phyloP scores from a whole-genome alignment of 2,113 vertebrate genomes.

The Gobiocypris rarus region DNA sequence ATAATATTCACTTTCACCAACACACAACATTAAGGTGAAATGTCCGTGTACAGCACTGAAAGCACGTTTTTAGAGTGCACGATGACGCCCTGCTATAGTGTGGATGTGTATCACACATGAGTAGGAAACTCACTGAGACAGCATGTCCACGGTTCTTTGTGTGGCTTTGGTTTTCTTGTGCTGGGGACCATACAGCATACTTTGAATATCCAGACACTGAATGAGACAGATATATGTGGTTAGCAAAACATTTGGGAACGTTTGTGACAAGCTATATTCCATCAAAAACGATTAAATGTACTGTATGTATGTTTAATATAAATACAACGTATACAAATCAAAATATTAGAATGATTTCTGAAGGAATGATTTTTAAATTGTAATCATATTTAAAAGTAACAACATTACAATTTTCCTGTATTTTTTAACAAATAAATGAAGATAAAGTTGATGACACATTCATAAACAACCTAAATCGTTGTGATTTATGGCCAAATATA shows the following conservation, averaged over 20 bases:
- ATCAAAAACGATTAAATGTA: background rate
- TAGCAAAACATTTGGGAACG: background rate
- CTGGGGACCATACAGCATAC: constrained; percentile 68
- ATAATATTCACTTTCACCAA: background rate
- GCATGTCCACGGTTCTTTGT: constrained; percentile 70
- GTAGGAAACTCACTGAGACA: constrained; percentile 71
- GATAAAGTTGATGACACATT: background rate
- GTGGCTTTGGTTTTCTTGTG: constrained; percentile 74
- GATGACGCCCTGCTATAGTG: background rate
- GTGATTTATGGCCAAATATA: background rate
- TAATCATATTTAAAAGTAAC: too few relatives aligned
- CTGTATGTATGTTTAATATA: too few relatives aligned
- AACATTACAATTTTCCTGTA: too few relatives aligned
- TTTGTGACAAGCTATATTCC: background rate
- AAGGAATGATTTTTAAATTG: too few relatives aligned
- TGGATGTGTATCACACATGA: background rate
- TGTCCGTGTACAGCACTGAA: background rate
- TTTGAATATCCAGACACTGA: constrained; percentile 77
- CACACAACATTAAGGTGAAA: background rate
- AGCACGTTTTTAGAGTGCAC: background rate
- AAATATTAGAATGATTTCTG: too few relatives aligned
- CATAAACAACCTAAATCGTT: background rate
- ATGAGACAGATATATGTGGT: background rate
- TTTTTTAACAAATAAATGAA: too few relatives aligned
- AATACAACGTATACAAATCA: too few relatives aligned